phyloP scores from a whole-genome alignment of 2,888 invertebrate genomes.

The Acleris cristana region DNA sequence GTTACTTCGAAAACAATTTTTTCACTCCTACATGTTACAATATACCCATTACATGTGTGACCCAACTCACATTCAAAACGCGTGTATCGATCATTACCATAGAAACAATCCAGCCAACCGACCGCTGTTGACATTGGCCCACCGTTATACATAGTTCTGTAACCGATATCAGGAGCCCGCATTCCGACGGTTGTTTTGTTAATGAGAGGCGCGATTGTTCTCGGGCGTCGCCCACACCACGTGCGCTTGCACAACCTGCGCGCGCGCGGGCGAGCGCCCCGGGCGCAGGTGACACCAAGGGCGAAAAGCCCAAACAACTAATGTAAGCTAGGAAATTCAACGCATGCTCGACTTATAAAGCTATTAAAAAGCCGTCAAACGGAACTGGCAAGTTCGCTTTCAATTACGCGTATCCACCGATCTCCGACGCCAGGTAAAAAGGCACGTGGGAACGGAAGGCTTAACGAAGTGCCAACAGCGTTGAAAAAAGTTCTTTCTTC shows the following conservation, averaged over 20 bases:
- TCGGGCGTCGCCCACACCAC: constrained; percentile 63
- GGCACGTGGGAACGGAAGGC: constrained; percentile 51
- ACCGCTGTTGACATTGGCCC: constrained; percentile 80
- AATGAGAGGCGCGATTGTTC: constrained; percentile 74
- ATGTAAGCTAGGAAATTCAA: not conserved
- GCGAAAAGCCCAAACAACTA: constrained; percentile 43
- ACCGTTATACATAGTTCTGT: constrained; percentile 75
- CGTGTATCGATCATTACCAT: constrained; percentile 59
- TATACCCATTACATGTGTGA: not conserved
- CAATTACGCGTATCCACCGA: constrained; percentile 32
- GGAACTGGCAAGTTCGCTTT: constrained; percentile 21
- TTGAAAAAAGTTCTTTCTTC: constrained; percentile 44
- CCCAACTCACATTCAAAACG: constrained; percentile 15
- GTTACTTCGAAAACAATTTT: not conserved
- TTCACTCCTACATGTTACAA: not conserved
- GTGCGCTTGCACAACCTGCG: constrained; percentile 66
- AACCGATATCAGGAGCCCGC: constrained; percentile 75
- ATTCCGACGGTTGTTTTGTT: constrained; percentile 69
- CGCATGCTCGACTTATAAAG: not conserved
- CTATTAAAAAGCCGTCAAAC: constrained; percentile 34
- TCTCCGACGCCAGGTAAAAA: constrained; percentile 30
- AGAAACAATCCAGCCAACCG: constrained; percentile 64
- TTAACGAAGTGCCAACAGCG: constrained; percentile 42
- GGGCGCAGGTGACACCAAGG: constrained; percentile 51
- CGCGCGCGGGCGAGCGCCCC: constrained; percentile 46